phyloP scores from a whole-genome alignment of 37 sponge, comb jelly and placozoan genomes.

The Dysidea cf. avara region DNA sequence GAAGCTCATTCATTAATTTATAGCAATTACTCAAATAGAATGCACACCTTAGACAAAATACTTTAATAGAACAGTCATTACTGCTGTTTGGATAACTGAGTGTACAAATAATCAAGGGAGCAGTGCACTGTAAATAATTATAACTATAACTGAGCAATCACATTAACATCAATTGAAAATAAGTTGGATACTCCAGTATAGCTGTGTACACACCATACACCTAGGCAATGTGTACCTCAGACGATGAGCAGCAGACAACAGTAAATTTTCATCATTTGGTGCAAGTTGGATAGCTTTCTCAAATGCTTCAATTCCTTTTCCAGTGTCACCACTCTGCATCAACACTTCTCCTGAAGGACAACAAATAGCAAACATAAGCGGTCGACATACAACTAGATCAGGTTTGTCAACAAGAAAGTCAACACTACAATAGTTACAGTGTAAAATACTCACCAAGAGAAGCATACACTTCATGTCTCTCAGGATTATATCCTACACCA shows the following conservation, averaged over 20 bases:
- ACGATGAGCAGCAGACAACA: slow-evolving; percentile 14
- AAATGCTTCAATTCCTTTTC: slow-evolving; percentile 8
- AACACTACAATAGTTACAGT: not conserved
- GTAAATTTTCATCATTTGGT: not conserved
- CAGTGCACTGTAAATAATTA: too few species aligned
- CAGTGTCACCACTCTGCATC: not conserved
- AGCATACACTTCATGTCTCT: slow-evolving; percentile 5
- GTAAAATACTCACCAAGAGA: slow-evolving; percentile 1
- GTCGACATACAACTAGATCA: not conserved
- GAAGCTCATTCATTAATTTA: too few species aligned
- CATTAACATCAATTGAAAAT: too few species aligned
- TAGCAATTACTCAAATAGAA: too few species aligned
- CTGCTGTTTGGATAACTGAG: too few species aligned
- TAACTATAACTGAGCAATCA: too few species aligned
- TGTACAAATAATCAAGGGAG: too few species aligned
- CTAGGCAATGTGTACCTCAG: slow-evolving; percentile 20
- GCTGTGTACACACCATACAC: too few species aligned
- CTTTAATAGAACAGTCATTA: too few species aligned
- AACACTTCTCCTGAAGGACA: slow-evolving; percentile 1
- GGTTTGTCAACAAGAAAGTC: not conserved
- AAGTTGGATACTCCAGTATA: too few species aligned
- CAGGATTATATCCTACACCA: slow-evolving; percentile 2
- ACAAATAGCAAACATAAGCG: too few species aligned
- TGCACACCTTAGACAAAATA: too few species aligned
- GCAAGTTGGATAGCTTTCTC: slow-evolving; percentile 3